Conservation (phyloP, 2,797 vertebrate genomes). For the Thripadectes ignobilis region DNA sequence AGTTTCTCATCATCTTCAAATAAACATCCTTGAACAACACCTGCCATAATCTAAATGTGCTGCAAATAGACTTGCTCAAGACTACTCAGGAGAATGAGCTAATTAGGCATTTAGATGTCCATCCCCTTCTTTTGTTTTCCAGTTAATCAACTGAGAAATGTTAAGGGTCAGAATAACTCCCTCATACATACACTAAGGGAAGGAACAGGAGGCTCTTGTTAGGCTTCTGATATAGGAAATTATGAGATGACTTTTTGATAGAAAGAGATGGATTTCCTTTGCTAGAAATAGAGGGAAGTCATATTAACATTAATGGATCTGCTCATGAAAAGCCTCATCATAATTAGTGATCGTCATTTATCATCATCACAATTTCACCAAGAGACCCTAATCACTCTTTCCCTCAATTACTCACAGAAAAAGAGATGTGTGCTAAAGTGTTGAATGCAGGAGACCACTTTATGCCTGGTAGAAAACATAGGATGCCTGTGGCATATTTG, state of each 20-base stretch:
- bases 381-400: not conserved
- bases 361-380: not conserved
- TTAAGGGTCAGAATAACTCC: not conserved
- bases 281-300: not conserved
- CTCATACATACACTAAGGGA: not conserved
- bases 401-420: not conserved
- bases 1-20: not conserved
- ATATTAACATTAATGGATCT: slow-evolving; percentile 7
- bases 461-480: not conserved
- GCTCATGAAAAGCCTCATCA: not conserved
- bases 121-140: not conserved
- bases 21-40: not conserved
- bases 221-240: not conserved
- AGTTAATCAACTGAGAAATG: not conserved
- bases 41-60: not conserved
- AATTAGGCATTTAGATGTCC: not conserved
- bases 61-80: not conserved
- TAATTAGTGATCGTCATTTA: slow-evolving; percentile 20
- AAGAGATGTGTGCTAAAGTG: not conserved
- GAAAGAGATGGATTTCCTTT: slow-evolving; percentile 11
- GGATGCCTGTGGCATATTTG: not conserved
- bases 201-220: not conserved
- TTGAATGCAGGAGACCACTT: not conserved
- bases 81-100: not conserved
- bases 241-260: not conserved